Evolutionary conservation across 2,888 invertebrate species (phyloP).

Genomic region (Lasius fuliginosus): DNA sequence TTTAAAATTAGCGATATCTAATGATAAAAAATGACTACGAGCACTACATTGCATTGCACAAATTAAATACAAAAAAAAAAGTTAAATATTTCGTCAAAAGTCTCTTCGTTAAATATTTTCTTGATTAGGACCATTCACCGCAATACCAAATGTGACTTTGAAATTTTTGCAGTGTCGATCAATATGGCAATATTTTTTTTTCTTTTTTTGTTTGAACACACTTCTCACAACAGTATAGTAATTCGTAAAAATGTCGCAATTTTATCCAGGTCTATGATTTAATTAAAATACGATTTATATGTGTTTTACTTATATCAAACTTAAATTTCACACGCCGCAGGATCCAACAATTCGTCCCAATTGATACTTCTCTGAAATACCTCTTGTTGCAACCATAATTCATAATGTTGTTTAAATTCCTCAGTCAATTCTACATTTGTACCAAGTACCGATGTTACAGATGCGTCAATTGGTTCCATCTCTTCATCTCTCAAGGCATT

Average conservation of each 20-base stretch:
- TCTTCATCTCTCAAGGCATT: conserved; percentile 87
- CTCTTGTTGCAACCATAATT: conserved; percentile 98
- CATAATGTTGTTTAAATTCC: conserved; percentile 97
- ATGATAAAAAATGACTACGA: conserved; percentile 68
- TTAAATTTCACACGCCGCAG: conserved; percentile 82
- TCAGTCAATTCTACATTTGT: conserved; percentile 94
- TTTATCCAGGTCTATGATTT: conserved; percentile 67
- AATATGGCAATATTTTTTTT: conserved; percentile 71
- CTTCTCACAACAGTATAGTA: conserved; percentile 67
- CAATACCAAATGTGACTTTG: conserved; percentile 64
- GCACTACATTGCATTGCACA: conserved; percentile 63
- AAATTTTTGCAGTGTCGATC: conserved; percentile 65
- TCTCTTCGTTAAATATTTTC: conserved; percentile 59
- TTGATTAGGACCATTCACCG: conserved; percentile 71
- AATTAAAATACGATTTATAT: conserved; percentile 69
- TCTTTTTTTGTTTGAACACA: conserved; percentile 65
- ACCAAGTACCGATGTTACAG: conserved; percentile 94
- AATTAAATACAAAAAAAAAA: conserved; percentile 66
- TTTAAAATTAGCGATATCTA: conserved; percentile 57
- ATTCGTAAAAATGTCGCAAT: conserved; percentile 73
- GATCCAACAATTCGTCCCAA: conserved; percentile 90
- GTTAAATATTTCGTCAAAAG: conserved; percentile 41
- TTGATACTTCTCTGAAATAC: conserved; percentile 95
- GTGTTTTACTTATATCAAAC: conserved; percentile 65
- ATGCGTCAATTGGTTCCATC: conserved; percentile 91